phyloP scores from a whole-genome alignment of 2,113 vertebrate genomes.

The Chunga burmeisteri region DNA sequence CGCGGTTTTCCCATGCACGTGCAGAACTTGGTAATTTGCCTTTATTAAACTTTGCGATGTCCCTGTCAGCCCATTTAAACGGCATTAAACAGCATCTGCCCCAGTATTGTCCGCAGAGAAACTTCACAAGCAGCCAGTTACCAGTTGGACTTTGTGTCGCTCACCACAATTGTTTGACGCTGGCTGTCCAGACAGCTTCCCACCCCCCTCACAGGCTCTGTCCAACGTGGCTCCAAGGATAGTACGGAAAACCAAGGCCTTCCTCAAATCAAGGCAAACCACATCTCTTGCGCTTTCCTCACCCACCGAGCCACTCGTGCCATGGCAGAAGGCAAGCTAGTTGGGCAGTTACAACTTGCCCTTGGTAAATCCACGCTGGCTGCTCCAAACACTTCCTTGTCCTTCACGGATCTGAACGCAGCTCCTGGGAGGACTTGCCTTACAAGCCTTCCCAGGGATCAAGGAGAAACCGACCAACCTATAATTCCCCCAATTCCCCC shows the following conservation, averaged over 20 bases:
- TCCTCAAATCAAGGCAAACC: background rate
- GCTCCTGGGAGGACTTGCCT: background rate
- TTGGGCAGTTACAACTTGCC: background rate
- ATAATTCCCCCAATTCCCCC: background rate
- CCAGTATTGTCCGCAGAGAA: background rate
- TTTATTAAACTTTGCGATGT: background rate
- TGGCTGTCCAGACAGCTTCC: background rate
- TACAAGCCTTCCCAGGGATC: background rate
- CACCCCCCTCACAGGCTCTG: too few relatives aligned
- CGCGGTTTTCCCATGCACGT: background rate
- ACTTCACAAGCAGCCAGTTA: background rate
- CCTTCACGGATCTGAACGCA: background rate
- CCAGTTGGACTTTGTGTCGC: background rate
- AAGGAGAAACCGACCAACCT: background rate
- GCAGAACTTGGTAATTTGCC: background rate
- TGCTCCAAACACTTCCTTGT: background rate
- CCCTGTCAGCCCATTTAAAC: background rate
- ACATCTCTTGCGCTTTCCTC: too few relatives aligned
- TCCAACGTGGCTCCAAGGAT: background rate
- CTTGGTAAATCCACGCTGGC: background rate
- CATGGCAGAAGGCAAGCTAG: background rate
- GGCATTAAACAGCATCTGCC: background rate
- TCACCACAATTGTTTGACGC: background rate
- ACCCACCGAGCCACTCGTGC: background rate
- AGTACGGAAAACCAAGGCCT: background rate